phyloP scores from a whole-genome alignment of 2,113 vertebrate species.

The Zapus hudsonius region DNA sequence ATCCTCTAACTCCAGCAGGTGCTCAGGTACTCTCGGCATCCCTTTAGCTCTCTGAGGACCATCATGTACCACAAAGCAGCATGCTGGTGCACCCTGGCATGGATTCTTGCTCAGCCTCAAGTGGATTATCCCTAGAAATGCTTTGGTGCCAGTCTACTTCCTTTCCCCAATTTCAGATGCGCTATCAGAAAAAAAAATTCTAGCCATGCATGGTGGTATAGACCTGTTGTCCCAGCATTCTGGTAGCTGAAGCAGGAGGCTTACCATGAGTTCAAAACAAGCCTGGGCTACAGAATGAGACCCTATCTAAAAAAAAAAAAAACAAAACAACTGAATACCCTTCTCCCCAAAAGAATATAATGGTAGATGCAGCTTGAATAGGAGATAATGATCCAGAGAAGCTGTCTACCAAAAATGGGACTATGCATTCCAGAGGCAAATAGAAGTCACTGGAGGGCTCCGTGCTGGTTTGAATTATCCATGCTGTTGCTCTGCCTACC shows the following conservation, averaged over 20 bases:
- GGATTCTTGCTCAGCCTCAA: not conserved
- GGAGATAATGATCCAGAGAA: conserved; percentile 39
- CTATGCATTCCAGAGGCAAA: conserved; percentile 22
- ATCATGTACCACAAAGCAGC: not conserved
- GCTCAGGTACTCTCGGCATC: not conserved
- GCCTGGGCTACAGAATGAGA: not conserved
- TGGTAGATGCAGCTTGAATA: not conserved
- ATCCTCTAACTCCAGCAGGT: not conserved
- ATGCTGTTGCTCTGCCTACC: not conserved
- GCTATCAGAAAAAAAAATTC: not conserved
- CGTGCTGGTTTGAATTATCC: conserved; percentile 11
- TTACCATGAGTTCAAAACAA: not conserved
- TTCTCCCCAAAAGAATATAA: not conserved
- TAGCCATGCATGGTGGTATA: not conserved
- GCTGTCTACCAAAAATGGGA: not conserved
- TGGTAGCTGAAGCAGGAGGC: not conserved
- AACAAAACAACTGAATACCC: not conserved
- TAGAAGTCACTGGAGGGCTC: not conserved
- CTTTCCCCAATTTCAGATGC: not conserved
- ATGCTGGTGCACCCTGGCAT: not conserved
- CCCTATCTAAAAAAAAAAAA: not conserved
- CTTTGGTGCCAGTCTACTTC: not conserved
- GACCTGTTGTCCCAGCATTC: not conserved
- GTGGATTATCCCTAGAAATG: not conserved
- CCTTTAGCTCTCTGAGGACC: not conserved